These are phyloP conservation scores for cat (Felis catus) DNA, from an alignment of 2,113 vertebrate species.

Conservation along the genomic window DNA sequence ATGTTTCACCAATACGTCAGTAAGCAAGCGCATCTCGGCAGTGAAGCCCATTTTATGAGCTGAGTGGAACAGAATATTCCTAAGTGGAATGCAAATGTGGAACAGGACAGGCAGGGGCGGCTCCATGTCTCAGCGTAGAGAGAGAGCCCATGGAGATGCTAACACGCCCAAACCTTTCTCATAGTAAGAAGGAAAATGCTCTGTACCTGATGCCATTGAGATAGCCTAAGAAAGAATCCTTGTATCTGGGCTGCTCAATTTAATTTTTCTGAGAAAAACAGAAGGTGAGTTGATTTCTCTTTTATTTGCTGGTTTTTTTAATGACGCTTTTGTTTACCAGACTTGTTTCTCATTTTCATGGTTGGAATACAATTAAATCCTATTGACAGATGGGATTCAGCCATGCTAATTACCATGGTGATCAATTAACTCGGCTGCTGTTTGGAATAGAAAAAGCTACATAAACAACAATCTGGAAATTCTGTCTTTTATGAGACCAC, in stretches of 20 bases:
- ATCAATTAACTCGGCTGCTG: slow-evolving; percentile 78
- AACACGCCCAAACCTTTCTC: background rate
- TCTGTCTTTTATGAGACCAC: background rate
- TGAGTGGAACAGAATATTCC: background rate
- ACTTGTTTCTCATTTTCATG: slow-evolving; percentile 50
- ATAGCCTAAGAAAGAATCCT: background rate
- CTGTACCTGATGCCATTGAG: background rate
- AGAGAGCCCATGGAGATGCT: rapidly evolving
- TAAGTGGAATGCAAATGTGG: background rate
- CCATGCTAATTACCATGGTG: slow-evolving; percentile 70
- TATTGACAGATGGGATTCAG: slow-evolving; percentile 79
- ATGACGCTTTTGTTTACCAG: slow-evolving; percentile 59
- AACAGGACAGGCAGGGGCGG: background rate
- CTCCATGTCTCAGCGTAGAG: background rate
- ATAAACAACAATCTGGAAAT: slow-evolving; percentile 26
- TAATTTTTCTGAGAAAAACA: slow-evolving; percentile 21
- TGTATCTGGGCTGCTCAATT: background rate
- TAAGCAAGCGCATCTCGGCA: background rate
- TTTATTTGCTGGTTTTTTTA: background rate
- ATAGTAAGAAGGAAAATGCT: background rate
- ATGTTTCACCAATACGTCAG: background rate
- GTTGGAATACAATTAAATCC: slow-evolving; percentile 60
- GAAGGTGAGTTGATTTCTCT: background rate
- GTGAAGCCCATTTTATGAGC: background rate
- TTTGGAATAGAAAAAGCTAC: slow-evolving; percentile 41